Conservation (phyloP, 2,113 vertebrate genomes). For the Vicugna pacos region DNA sequence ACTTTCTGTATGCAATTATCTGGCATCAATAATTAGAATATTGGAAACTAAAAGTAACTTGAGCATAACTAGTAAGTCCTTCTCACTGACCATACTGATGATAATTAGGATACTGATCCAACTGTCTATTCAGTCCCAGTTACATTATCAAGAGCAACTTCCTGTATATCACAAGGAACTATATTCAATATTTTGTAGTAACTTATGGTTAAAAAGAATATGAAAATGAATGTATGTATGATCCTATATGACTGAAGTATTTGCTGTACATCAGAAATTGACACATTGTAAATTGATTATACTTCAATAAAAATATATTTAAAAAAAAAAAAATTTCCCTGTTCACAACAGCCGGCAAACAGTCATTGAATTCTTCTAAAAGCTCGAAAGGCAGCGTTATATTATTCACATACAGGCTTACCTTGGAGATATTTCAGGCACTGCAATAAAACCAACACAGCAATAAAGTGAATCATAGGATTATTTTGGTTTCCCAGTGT, state of each 20-base stretch:
- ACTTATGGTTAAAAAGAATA: too few relatives aligned
- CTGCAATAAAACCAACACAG: not conserved
- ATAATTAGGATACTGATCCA: not conserved
- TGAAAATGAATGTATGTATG: too few relatives aligned
- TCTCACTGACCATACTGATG: not conserved
- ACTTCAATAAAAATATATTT: too few relatives aligned
- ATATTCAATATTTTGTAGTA: too few relatives aligned
- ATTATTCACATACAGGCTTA: not conserved
- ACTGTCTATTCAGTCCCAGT: not conserved
- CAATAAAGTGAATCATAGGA: not conserved
- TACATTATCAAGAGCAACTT: not conserved
- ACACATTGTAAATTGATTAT: too few relatives aligned
- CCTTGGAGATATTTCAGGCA: not conserved
- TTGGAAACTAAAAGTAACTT: not conserved
- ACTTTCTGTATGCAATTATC: not conserved
- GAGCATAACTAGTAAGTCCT: not conserved
- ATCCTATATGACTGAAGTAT: too few relatives aligned
- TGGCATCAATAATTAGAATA: not conserved
- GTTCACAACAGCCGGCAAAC: not conserved
- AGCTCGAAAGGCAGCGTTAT: not conserved
- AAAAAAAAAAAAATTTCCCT: not conserved
- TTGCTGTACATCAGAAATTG: too few relatives aligned
- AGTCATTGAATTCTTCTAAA: slow-evolving; percentile 4
- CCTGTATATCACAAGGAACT: too few relatives aligned
- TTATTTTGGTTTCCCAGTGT: not conserved